These are phyloP conservation scores for Gobius niger DNA, from an alignment of 2,113 vertebrate genomes.

Conservation along the genomic window DNA sequence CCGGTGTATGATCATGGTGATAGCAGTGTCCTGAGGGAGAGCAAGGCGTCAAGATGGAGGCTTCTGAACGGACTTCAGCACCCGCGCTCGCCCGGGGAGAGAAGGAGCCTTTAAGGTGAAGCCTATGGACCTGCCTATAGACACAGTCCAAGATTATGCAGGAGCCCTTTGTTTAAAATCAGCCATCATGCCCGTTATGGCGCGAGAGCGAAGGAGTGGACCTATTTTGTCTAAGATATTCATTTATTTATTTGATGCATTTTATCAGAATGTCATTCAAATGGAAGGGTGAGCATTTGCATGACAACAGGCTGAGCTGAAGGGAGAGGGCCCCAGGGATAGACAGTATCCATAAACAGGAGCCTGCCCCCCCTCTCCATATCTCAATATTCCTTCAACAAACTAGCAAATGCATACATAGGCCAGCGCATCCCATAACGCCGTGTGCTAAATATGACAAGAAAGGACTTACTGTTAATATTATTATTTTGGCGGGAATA, in stretches of 20 bases:
- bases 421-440: slow-evolving; percentile 50
- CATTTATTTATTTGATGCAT: slow-evolving; percentile 64
- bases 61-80: slow-evolving; percentile 51
- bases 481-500: slow-evolving; percentile 68
- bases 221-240: slow-evolving; percentile 66
- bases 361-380: slow-evolving; percentile 52
- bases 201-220: slow-evolving; percentile 69
- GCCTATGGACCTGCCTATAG: slow-evolving; percentile 48
- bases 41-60: slow-evolving; percentile 58
- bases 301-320: slow-evolving; percentile 88
- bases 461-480: slow-evolving; percentile 61
- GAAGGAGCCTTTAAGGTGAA: slow-evolving; percentile 48
- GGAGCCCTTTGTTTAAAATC: slow-evolving; percentile 72
- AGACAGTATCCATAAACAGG: slow-evolving; percentile 79
- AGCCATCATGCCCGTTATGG: slow-evolving; percentile 75
- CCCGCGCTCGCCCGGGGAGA: slow-evolving; percentile 50
- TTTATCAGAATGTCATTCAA: slow-evolving; percentile 99
- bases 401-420: slow-evolving; percentile 58
- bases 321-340: slow-evolving; percentile 78
- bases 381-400: slow-evolving; percentile 79
- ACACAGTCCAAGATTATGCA: slow-evolving; percentile 64
- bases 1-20: slow-evolving; percentile 82
- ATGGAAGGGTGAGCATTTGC: slow-evolving; percentile 96
- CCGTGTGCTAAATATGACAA: slow-evolving; percentile 67
- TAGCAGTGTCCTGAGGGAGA: slow-evolving; percentile 83